Percentiles rank a stretch among this genome's conserved stretches.
Conservation (phyloP, 2,888 invertebrate species). For the Steinernema scapterisci region DNA sequence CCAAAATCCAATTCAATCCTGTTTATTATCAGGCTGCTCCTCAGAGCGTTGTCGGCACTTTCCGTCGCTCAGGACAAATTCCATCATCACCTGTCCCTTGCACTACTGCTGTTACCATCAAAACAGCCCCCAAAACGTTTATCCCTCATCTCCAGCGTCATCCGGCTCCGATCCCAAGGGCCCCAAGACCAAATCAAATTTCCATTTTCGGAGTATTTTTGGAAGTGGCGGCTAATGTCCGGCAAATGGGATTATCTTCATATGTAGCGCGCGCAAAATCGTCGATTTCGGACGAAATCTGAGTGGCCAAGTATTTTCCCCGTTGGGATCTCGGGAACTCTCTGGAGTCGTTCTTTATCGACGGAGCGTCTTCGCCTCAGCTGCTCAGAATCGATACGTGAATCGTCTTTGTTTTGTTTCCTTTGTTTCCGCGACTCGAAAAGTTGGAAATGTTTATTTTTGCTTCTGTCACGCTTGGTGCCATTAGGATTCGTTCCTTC, state of each 20-base stretch:
- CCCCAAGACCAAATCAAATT: neutral
- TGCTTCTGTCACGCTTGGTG: neutral
- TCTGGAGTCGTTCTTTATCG: no score
- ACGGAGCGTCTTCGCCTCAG: no score
- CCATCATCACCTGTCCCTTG: constrained; percentile 20
- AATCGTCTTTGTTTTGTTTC: neutral
- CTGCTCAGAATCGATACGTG: neutral
- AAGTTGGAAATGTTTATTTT: neutral
- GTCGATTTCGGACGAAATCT: neutral
- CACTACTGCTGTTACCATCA: constrained; percentile 11
- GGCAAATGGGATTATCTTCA: constrained; percentile 21
- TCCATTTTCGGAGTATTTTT: constrained; percentile 2
- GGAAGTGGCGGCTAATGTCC: constrained; percentile 12
- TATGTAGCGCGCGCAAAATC: neutral
- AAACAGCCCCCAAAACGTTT: constrained; percentile 12
- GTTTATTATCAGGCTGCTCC: constrained; percentile 2
- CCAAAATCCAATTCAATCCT: neutral
- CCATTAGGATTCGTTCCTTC: neutral
- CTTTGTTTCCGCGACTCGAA: neutral
- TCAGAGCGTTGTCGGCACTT: neutral
- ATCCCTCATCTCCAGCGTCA: neutral
- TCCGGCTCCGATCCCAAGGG: neutral
- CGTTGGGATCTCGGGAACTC: constrained; percentile 5
- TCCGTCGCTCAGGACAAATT: constrained; percentile 15
- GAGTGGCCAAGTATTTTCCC: neutral